Percentiles rank a stretch among this genome's conserved stretches.
These are phyloP conservation scores for Hirtodrosophila trivittata DNA, from an alignment of 2,888 invertebrate genomes.

Conservation along the genomic window DNA sequence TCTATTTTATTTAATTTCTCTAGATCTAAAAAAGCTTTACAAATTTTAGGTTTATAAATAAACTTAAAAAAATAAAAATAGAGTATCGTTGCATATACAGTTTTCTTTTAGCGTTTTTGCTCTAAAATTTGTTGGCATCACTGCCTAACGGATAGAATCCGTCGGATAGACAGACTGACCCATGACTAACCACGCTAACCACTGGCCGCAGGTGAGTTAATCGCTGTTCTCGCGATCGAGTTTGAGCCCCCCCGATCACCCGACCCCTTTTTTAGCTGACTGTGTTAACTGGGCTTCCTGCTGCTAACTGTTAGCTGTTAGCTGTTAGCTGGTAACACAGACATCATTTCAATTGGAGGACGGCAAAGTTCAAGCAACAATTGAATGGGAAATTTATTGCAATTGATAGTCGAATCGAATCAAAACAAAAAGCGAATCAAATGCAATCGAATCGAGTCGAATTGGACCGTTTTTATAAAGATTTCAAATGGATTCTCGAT, in stretches of 20 bases:
- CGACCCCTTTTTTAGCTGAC: slow-evolving; percentile 2
- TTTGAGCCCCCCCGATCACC: neutral
- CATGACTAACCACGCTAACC: slow-evolving; percentile 40
- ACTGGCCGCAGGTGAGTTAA: slow-evolving; percentile 36
- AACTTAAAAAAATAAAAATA: too few relatives aligned
- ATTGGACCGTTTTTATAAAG: slow-evolving; percentile 5
- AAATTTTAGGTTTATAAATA: too few relatives aligned
- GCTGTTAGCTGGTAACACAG: slow-evolving; percentile 67
- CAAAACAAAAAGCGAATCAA: slow-evolving; percentile 25
- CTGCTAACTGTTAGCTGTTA: slow-evolving; percentile 48
- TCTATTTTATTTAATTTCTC: too few relatives aligned
- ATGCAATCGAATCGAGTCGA: slow-evolving; percentile 31
- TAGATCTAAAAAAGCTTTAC: too few relatives aligned
- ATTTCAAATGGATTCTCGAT: slow-evolving; percentile 33
- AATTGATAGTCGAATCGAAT: slow-evolving; percentile 33
- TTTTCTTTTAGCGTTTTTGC: too few relatives aligned
- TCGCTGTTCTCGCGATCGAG: slow-evolving; percentile 8
- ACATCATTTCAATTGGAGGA: slow-evolving; percentile 58
- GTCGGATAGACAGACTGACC: slow-evolving; percentile 1
- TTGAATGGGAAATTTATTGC: slow-evolving; percentile 77
- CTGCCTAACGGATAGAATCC: too few relatives aligned
- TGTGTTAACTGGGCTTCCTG: slow-evolving; percentile 61
- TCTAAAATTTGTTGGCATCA: too few relatives aligned
- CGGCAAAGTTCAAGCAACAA: slow-evolving; percentile 64
- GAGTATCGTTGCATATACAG: too few relatives aligned